phyloP scores from a whole-genome alignment of 2,888 invertebrate species.

The Cephus rjabovi region DNA sequence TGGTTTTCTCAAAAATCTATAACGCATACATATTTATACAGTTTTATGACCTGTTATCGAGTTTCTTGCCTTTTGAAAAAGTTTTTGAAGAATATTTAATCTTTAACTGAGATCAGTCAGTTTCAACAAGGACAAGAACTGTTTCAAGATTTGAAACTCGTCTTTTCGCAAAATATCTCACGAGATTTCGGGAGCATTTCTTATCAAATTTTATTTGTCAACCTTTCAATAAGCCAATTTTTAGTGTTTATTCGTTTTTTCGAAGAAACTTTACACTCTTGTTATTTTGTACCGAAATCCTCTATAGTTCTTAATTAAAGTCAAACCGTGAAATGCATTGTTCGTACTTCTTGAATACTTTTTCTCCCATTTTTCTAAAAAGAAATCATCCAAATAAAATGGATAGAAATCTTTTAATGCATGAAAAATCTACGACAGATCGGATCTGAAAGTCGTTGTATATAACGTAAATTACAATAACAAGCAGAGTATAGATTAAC shows the following conservation, averaged over 20 bases:
- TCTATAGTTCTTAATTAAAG: neutral
- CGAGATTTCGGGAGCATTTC: neutral
- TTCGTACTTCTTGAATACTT: neutral
- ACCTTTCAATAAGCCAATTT: neutral
- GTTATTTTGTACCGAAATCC: neutral
- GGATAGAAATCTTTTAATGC: neutral
- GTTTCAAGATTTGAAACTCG: neutral
- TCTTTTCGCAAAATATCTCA: neutral
- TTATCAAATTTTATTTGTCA: neutral
- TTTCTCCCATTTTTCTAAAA: neutral
- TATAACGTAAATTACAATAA: conserved; percentile 21
- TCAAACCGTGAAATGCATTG: neutral
- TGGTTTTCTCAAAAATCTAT: neutral
- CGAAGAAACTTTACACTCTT: neutral
- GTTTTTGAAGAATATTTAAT: neutral
- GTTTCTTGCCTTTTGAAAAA: neutral
- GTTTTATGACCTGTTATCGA: neutral
- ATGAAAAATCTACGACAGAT: neutral
- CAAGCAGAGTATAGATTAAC: conserved; percentile 46
- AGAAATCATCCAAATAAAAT: neutral
- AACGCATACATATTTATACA: neutral
- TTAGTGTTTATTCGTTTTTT: neutral
- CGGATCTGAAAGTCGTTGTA: conserved; percentile 32
- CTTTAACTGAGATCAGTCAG: neutral
- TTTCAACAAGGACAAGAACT: neutral